Conservation (phyloP, 2,888 invertebrate species). For the Oxycera nigricornis region DNA sequence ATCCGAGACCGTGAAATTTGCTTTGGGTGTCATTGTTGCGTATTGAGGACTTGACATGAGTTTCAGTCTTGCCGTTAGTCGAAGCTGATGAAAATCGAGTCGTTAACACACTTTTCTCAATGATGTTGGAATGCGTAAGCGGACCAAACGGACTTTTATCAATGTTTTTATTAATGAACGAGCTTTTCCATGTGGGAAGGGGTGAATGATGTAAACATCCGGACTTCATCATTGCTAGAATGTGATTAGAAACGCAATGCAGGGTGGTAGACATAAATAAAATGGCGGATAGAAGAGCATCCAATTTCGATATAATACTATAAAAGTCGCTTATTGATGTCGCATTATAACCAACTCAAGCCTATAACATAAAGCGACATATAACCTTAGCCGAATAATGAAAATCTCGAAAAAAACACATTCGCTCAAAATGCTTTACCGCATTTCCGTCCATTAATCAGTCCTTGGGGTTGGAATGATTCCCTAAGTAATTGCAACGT, state of each 20-base stretch:
- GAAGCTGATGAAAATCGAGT: neutral
- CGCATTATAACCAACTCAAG: too few relatives aligned
- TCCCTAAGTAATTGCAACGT: too few relatives aligned
- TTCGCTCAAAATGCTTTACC: too few relatives aligned
- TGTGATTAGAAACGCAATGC: neutral
- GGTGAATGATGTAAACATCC: neutral
- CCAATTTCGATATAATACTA: too few relatives aligned
- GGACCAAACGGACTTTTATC: neutral
- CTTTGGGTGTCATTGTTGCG: neutral
- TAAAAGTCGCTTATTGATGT: too few relatives aligned
- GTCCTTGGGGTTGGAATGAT: too few relatives aligned
- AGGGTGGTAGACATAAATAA: neutral
- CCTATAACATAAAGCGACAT: too few relatives aligned
- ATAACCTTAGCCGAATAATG: too few relatives aligned
- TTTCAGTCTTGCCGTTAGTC: neutral
- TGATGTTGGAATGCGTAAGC: neutral
- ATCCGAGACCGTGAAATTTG: constrained; percentile 12
- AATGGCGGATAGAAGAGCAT: neutral
- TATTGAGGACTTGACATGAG: neutral
- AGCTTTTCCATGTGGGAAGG: neutral
- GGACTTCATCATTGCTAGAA: neutral
- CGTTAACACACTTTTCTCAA: constrained; percentile 18
- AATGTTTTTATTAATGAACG: neutral
- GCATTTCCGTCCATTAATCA: too few relatives aligned
- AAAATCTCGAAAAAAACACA: too few relatives aligned